Conservation (phyloP, 1,140 invertebrate genomes). For the Drosophila lacertosa region DNA sequence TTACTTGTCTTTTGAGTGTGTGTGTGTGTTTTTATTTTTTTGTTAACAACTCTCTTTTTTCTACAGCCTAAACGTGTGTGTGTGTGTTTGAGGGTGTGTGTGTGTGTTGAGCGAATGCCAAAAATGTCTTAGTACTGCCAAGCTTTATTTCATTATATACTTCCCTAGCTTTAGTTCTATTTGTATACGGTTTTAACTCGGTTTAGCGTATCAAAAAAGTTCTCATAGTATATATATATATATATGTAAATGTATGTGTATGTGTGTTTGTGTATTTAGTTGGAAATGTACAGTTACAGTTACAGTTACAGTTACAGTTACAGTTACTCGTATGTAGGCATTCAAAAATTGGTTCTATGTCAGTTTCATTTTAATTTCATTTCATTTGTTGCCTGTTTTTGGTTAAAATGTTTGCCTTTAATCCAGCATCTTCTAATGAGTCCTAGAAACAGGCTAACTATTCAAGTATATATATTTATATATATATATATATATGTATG, state of each 20-base stretch:
- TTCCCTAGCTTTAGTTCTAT: neutral
- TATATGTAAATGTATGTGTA: conserved; percentile 14
- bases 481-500: conserved; percentile 10
- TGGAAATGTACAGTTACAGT: conserved; percentile 64
- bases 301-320: no score
- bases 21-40: no score
- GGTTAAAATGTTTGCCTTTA: conserved; percentile 33
- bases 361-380: conserved; percentile 28
- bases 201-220: conserved; percentile 60
- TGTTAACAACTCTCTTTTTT: conserved; percentile 57
- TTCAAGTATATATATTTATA: conserved; percentile 10
- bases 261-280: conserved; percentile 19
- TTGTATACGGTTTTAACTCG: conserved; percentile 28
- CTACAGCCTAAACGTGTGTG: conserved; percentile 35
- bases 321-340: conserved; percentile 44
- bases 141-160: conserved; percentile 26
- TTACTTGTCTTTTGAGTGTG: conserved; percentile 41
- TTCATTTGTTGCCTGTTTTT: conserved; percentile 11
- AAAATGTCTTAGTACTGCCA: conserved; percentile 30
- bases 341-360: conserved; percentile 77
- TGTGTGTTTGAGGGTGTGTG: conserved; percentile 33
- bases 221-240: conserved; percentile 33
- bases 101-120: conserved; percentile 20
- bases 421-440: conserved; percentile 15
- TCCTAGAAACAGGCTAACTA: conserved; percentile 22